Base-by-base conservation (phyloP, 1,140 invertebrate genomes). In the Heliothis subflexa region DNA sequence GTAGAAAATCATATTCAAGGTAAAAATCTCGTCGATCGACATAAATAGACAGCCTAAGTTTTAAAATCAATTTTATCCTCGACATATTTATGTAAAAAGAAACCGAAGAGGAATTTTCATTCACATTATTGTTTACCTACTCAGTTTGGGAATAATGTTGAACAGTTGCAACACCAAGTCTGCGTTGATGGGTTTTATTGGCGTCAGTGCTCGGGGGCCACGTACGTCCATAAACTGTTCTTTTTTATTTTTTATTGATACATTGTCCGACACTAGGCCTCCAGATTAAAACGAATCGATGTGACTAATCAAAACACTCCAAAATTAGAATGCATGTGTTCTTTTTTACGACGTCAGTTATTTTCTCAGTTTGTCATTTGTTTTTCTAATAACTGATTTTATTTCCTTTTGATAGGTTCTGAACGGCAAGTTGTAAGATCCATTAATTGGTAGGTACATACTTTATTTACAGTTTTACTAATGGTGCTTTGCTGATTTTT, bases 101-200 rank as follows among this genome's bases (percentile, higher is more conserved):
- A 40, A 40, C 5, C 9, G 33, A 40, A 40, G 33, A 40, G 33
- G 33, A 40, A 40, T 40, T 40, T 40, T 40, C 5, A 40, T 40
- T 61, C 9, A 25, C 25, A 14, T 2, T 52, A 47, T 47, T 47
- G 18, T 21, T 49, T 10, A n/a, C n/a, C n/a, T n/a, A 16, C 50
- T n/a, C 12, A 52, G 40, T 18, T 12, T 33, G 45, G 47, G 45
- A 28, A 68, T 47, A 55, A 21, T 72, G 40, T 11, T 55, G 16
- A 28, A 47, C 16, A 50, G 49, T 52, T 16, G 74, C 74, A 66
- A 77, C 74, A 68, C 62, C 33, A 18, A n/a, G 61, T 77, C 74
- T 66, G 82, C 81, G 87, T 87, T 86, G 89, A 89, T 89, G 81
- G 86, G 85, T 88, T 90, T 90, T 91, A 92, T 91, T 88, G 85